Percentiles rank a stretch among this genome's conserved stretches.
phyloP scores from a whole-genome alignment of 2,888 invertebrate genomes.

The Trichacis sp. region DNA sequence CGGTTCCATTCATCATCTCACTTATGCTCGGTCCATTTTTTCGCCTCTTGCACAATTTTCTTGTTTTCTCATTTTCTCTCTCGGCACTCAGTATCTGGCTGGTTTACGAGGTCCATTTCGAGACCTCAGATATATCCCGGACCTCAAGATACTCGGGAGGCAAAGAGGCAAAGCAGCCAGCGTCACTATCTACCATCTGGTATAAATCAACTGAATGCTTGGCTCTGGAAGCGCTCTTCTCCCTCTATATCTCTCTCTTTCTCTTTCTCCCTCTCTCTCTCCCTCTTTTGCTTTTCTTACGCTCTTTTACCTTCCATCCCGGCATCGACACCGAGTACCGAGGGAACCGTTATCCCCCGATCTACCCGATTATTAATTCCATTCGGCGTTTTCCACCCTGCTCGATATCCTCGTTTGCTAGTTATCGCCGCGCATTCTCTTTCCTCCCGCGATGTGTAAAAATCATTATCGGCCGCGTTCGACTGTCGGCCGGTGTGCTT shows the following conservation, averaged over 20 bases:
- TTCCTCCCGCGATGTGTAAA: no score
- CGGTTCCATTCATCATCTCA: constrained; percentile 9
- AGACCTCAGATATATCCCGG: constrained; percentile 44
- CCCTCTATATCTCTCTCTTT: constrained; percentile 43
- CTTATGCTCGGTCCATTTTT: constrained; percentile 17
- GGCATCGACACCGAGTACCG: constrained; percentile 31
- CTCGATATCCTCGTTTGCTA: no score
- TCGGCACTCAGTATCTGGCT: constrained; percentile 14
- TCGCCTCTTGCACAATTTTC: constrained; percentile 36
- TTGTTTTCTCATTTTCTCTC: constrained; percentile 17
- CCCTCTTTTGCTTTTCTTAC: constrained; percentile 32
- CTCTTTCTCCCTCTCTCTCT: constrained; percentile 38
- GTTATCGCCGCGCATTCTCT: no score
- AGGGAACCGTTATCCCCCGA: constrained; percentile 58
- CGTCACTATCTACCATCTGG: constrained; percentile 65
- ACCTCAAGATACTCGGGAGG: constrained; percentile 36
- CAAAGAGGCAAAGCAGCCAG: constrained; percentile 56
- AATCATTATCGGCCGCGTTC: not conserved
- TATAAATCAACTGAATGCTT: constrained; percentile 67
- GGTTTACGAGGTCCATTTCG: constrained; percentile 8
- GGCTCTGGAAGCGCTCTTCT: constrained; percentile 60
- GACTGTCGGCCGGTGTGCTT: not conserved
- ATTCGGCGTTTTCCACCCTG: no score
- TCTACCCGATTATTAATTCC: constrained; percentile 66
- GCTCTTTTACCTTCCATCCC: constrained; percentile 20